These are phyloP conservation scores for Oryzaephilus surinamensis DNA, from an alignment of 1,140 invertebrate species.

Conservation along the genomic window DNA sequence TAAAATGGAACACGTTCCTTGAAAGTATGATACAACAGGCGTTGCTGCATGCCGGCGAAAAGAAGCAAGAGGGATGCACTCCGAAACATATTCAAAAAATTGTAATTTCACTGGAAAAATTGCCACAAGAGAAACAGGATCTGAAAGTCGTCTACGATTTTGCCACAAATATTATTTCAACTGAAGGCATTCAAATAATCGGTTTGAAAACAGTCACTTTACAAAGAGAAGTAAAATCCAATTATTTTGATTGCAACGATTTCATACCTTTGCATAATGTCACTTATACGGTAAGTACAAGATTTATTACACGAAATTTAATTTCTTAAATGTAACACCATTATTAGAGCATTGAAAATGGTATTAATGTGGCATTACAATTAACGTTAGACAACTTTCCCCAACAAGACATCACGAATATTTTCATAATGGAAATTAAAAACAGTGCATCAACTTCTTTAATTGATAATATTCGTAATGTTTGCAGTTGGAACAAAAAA, in stretches of 20 bases:
- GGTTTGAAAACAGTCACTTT: conserved; percentile 21
- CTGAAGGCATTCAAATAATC: conserved; percentile 26
- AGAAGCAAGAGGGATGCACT: conserved; percentile 24
- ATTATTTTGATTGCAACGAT: conserved; percentile 25
- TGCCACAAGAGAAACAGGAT: conserved; percentile 23
- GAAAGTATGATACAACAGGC: conserved; percentile 32
- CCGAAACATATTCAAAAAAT: conserved; percentile 28
- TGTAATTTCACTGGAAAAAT: conserved; percentile 19
- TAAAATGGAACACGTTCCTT: conserved; percentile 26
- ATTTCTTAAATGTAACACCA: conserved; percentile 1
- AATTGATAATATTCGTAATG: conserved; percentile 20
- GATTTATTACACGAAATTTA: conserved; percentile 1
- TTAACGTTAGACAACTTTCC: conserved; percentile 23
- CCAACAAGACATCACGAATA: conserved; percentile 17
- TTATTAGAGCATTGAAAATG: conserved; percentile 26
- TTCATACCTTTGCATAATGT: conserved; percentile 18
- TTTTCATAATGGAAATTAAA: conserved; percentile 27
- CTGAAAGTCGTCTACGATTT: conserved; percentile 26
- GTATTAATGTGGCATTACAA: conserved; percentile 26
- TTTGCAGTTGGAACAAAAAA: conserved; percentile 20
- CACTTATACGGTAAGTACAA: conserved; percentile 12
- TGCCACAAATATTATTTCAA: conserved; percentile 23
- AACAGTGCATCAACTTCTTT: conserved; percentile 17
- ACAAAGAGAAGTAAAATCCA: conserved; percentile 14
- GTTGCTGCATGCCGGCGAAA: conserved; percentile 28